Evolutionary conservation across 2,113 vertebrate genomes (phyloP).

Genomic region (Thymallus thymallus): DNA sequence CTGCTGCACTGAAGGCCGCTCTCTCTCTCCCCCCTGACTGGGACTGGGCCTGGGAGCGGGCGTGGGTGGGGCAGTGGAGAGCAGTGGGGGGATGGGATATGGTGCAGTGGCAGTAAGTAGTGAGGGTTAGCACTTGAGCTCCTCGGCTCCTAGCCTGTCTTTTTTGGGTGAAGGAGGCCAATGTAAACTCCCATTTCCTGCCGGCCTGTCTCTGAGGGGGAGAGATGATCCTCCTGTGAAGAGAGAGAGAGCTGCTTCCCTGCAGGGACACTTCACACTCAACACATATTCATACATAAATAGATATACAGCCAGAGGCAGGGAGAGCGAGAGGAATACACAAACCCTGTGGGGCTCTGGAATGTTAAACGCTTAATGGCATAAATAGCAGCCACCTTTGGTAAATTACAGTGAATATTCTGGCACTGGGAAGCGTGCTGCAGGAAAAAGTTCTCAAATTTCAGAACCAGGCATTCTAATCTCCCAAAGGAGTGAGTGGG

Average conservation of each 20-base stretch:
- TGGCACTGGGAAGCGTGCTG: slow-evolving; percentile 73
- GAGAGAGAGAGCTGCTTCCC: slow-evolving; percentile 56
- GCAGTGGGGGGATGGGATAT: slow-evolving; percentile 24
- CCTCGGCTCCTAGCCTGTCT: slow-evolving; percentile 41
- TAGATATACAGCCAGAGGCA: slow-evolving; percentile 63
- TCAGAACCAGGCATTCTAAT: slow-evolving; percentile 66
- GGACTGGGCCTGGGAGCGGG: slow-evolving; percentile 54
- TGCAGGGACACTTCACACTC: slow-evolving; percentile 61
- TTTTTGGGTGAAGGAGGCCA: slow-evolving; percentile 70
- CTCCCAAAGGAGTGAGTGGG: slow-evolving; percentile 58
- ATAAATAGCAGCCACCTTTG: slow-evolving; percentile 80
- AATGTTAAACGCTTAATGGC: slow-evolving; percentile 81
- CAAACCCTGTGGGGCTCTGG: slow-evolving; percentile 72
- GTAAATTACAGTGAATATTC: slow-evolving; percentile 80
- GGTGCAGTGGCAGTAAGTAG: slow-evolving; percentile 19
- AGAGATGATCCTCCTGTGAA: slow-evolving; percentile 72
- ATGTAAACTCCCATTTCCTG: slow-evolving; percentile 78
- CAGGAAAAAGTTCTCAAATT: slow-evolving; percentile 74
- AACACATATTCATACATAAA: slow-evolving; percentile 50
- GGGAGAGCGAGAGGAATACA: slow-evolving; percentile 62
- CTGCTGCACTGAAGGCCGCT: slow-evolving; percentile 53
- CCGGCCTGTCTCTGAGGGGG: slow-evolving; percentile 68
- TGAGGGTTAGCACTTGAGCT: slow-evolving; percentile 44
- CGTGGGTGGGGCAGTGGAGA: slow-evolving; percentile 36
- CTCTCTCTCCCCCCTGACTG: slow-evolving; percentile 15